Base-by-base conservation (phyloP, 2,113 vertebrate genomes). In the Aythya baeri region DNA sequence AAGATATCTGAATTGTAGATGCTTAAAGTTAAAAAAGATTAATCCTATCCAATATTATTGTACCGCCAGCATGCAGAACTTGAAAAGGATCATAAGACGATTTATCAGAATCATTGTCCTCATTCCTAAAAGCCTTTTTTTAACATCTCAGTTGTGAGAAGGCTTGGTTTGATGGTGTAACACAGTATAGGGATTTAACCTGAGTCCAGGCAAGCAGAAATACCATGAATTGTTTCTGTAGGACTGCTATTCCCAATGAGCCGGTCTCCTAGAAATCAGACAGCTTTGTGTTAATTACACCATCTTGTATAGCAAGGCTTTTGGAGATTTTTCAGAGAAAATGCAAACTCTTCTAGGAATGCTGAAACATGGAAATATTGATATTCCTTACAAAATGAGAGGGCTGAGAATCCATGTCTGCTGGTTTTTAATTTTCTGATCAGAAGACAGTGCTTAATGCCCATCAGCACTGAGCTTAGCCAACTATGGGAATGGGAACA, bases 391-490 rank as follows among this genome's bases (percentile, higher is more conserved):
- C 26, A 49, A 75, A 91, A 73, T 17, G 12, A 68, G 57, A 67
- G 32, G 59, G 14, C 9, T 31, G 41, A 82, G 52, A 82, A 63
- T 61, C 23, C 43, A 26, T 0, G 3, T 52, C 72, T 91, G 17
- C 31, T 72, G 61, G 8, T 22, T 78, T 77, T 67, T 73, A 31
- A 27, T 72, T 32, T 75, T 88, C 61, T 55, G 62, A 49, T 88
- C 73, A 76, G 81, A 86, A 82, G 92, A 55, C 86, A 82, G 81
- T 17, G 25, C 46, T 86, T 18, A 84, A 29, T 2, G 17, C 72
- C 83, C 89, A 85, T 79, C 92, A 95, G 38, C 90, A 29, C 38
- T 7, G 46, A 52, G 68, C 73, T 91, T 82, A 95, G 68, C 41
- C 66, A 84, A 36, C 17, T 41, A 63, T 76, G 83, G 38, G 68